These are phyloP conservation scores for Pimephales promelas DNA, from an alignment of 2,113 vertebrate genomes.

Conservation along the genomic window DNA sequence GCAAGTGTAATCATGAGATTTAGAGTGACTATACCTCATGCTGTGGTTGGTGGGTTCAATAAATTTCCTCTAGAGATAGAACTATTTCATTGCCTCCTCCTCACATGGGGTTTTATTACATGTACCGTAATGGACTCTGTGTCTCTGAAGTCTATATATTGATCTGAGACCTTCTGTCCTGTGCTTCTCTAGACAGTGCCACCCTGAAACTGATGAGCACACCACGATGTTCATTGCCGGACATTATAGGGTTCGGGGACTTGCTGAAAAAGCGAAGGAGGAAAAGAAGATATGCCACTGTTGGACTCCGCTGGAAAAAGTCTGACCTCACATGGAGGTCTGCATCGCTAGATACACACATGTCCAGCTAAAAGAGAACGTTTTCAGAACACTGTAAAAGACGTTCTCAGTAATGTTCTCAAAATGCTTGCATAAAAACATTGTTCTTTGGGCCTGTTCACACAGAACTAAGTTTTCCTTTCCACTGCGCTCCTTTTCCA, in stretches of 20 bases:
- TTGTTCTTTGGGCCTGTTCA: too few relatives aligned
- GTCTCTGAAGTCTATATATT: conserved; percentile 28
- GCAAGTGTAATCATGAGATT: not conserved
- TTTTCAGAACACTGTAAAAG: too few relatives aligned
- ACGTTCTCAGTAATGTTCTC: too few relatives aligned
- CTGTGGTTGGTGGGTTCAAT: not conserved
- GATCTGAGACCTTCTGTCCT: conserved; percentile 31
- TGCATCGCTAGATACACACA: conserved; percentile 21
- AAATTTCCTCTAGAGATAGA: not conserved
- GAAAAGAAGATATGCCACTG: conserved; percentile 79
- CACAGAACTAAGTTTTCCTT: too few relatives aligned
- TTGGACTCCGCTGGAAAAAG: conserved; percentile 80
- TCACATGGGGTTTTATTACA: conserved; percentile 5
- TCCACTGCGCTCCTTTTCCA: too few relatives aligned
- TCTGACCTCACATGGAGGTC: conserved; percentile 82
- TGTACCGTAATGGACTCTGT: conserved; percentile 31
- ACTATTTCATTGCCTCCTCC: not conserved
- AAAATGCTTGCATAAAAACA: too few relatives aligned
- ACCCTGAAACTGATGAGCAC: conserved; percentile 80
- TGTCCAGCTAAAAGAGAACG: not conserved
- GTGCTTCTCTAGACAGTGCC: conserved; percentile 67
- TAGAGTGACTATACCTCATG: not conserved
- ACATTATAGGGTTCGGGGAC: conserved; percentile 78
- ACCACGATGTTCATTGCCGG: conserved; percentile 87
- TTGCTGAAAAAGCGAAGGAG: conserved; percentile 72